Base-by-base conservation (phyloP, 2,113 vertebrate species). In the Saiga tatarica region DNA sequence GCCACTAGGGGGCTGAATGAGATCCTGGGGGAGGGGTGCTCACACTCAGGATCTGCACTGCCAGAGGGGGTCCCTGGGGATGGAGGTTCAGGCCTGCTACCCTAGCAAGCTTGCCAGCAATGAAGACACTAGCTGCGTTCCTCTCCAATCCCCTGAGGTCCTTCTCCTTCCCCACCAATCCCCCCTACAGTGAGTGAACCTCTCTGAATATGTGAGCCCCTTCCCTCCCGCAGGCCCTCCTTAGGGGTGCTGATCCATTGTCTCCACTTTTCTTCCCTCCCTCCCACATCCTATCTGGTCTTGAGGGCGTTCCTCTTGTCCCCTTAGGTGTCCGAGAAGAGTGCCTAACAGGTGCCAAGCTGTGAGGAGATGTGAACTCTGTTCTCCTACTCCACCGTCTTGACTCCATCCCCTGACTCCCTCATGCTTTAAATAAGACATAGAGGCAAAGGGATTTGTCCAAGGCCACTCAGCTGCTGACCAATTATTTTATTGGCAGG, bases 151-250 rank as follows among this genome's bases (percentile, higher is more conserved):
- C 19, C 19, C n/a, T 39, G n/a, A 71, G 19, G 67, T 71, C 10
- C n/a, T 36, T 36, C 64, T 71, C 64, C 64, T 71, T 71, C 4
- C 9, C n/a, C 0, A 0, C 64, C 19, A 71, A 11, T 71, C 17
- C n/a, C 17, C n/a, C 9, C 8, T 36, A 36, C 67, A 36, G 67
- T 21, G n/a, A 71, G 64, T 21, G n/a, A 36, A 36, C n/a, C n/a
- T 71, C 67, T 71, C 19, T 71, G 67, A 23, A 23, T 71, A 36
- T 71, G n/a, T 12, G 19, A 71, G n/a, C 19, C 67, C 23, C 33
- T 71, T 10, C 67, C 10, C n/a, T 71, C 19, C 10, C 19, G 0
- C n/a, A 71, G 17, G 0, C n/a, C 2, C 39, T 14, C 71, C 12
- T 76, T 76, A 14, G 39, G 23, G 71, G 12, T 26, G 39, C 71